Evolutionary conservation across 2,888 invertebrate genomes (phyloP), one percentile per base, ranked within the genome.

Genomic region (Caenorhabditis panamensis): DNA sequence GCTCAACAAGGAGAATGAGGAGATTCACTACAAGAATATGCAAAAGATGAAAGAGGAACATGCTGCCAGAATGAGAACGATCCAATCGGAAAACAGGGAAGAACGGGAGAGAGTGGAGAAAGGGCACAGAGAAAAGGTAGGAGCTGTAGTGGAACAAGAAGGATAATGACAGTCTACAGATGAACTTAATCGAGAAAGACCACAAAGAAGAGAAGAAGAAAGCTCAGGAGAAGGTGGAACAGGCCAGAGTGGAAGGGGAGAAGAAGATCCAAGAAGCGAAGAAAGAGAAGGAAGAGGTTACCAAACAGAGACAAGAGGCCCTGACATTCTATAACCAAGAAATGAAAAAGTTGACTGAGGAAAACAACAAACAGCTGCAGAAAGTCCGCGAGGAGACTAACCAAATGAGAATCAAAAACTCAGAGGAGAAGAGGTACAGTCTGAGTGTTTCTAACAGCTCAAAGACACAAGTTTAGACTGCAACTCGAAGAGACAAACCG

Each of bases 221-320:
- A 13, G 26, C 44, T 20, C 37, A 67, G 47, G 28, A n/a, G 11
- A 24, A 67, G 18, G 1, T 58, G 22, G 31, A 41, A 4, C 13
- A 31, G 9, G 18, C 24, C 2, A 61, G 53, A 37, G 11, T 59
- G 36, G 61, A 69, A 51, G 69, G 61, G 26, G 18, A 51, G 47
- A 11, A 8, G 13, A 61, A 69, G 18, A 61, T 51, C 1, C 11
- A 49, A 18, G 13, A 59, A 51, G 59, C 37, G 47, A 47, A 75
- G 20, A 9, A 31, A 37, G 79, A 71, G 54, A 56, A 64, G 28
- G 62, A 73, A 16, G 28, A n/a, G 24, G n/a, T 54, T 3, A 5
- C 3, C 6, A 24, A 69, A 41, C 58, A 67, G 26, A 67, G 47
- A 31, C 22, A 47, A 16, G 5, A 58, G 20, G 63, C 59, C 3